Percentiles rank a stretch among this genome's conserved stretches.
phyloP scores from a whole-genome alignment of 2,888 invertebrate genomes.

The Glyphotaelius pellucidus region DNA sequence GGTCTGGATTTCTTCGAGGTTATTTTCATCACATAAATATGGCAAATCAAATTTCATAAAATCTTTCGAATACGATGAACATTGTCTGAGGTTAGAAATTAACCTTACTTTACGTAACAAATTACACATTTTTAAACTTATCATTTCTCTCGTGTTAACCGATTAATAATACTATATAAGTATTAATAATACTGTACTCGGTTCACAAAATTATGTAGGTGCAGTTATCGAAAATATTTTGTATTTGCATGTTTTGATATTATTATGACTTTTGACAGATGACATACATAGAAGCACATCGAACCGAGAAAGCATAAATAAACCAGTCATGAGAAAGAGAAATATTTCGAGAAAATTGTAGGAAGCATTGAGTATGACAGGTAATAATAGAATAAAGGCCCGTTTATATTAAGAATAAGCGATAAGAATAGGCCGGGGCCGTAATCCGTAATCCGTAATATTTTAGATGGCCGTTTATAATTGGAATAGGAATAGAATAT shows the following conservation, averaged over 20 bases:
- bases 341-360: neutral
- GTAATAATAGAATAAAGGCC: too few species aligned
- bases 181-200: too few species aligned
- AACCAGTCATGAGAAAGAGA: too few species aligned
- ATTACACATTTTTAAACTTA: neutral
- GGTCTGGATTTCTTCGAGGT: slow-evolving; percentile 78
- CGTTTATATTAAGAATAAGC: too few species aligned
- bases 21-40: slow-evolving; percentile 80
- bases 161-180: neutral
- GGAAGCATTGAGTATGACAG: neutral
- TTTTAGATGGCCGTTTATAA: too few species aligned
- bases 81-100: slow-evolving; percentile 7
- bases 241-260: neutral
- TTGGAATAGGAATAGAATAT: too few species aligned
- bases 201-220: neutral
- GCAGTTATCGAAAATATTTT: neutral
- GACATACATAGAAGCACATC: neutral
- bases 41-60: slow-evolving; percentile 77
- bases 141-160: neutral
- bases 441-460: too few species aligned
- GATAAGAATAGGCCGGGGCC: too few species aligned
- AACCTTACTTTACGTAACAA: slow-evolving; percentile 29
- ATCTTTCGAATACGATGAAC: slow-evolving; percentile 33
- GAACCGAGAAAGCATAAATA: too few species aligned
- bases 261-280: neutral